Base-by-base conservation (phyloP, 2,888 invertebrate genomes). In the Apamea anceps region DNA sequence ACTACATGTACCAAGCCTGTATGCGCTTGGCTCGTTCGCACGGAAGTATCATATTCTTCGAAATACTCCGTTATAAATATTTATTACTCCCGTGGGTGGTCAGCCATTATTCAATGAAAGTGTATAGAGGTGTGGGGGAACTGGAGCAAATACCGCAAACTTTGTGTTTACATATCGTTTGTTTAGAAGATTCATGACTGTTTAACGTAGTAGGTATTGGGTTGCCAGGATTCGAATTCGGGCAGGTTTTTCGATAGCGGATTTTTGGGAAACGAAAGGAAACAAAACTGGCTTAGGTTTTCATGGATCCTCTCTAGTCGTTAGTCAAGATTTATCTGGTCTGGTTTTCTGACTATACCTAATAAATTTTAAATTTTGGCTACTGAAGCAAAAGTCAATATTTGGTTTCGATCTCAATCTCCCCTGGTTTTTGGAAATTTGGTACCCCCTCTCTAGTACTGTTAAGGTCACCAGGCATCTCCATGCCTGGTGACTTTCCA, bases 41-140 rank as follows among this genome's bases (percentile, higher is more conserved):
- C 91, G 93, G 93, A 92, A 93, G 92, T 91, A 90, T 91, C 84
- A 88, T 86, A 88, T 93, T 93, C 93, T 91, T 88, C 89, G 93
- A 90, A 93, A 90, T 86, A 89, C 90, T 89, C 87, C 80, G 91
- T 90, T 91, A 92, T 92, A 92, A 92, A 93, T 93, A 93, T 93
- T 93, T 93, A 93, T 93, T 92, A 88, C 88, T 89, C 79, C 88
- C 84, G 92, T 92, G 93, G 93, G 93, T 93, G 93, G 93, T 86
- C 93, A 80, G 85, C 80, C 90, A 91, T 92, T 91, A 90, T 90
- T 91, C 92, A 91, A 91, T 92, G 89, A 87, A 86, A 84, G 83
- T 86, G 85, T 87, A 78, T 81, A 75, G 87, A 90, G 88, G 88
- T 91, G 85, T 85, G 78, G 79, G 81, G 83, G 81, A 91, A 90